Conservation (phyloP, 2,797 vertebrate species). For the Phalanger gymnotis region DNA sequence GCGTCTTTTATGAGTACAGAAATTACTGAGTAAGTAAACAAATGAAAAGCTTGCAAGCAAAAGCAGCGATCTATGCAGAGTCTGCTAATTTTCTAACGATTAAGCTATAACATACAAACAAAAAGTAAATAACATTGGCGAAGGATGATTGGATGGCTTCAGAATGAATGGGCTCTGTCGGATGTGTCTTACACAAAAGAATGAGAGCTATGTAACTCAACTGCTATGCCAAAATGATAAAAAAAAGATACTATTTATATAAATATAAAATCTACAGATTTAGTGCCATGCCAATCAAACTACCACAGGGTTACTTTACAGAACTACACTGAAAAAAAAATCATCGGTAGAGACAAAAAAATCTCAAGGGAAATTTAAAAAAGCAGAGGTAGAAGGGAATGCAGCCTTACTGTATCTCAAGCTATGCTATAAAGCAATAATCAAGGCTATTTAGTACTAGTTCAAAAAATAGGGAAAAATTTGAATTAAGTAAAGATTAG, state of each 20-base stretch:
- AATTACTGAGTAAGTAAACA: neutral
- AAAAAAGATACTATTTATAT: neutral
- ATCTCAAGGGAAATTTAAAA: neutral
- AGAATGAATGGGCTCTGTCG: neutral
- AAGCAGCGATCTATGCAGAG: neutral
- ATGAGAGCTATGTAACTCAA: neutral
- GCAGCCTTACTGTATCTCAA: neutral
- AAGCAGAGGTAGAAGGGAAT: neutral
- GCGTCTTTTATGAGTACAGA: neutral
- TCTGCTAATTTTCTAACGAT: neutral
- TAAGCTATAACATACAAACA: neutral
- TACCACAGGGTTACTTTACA: neutral
- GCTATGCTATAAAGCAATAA: neutral
- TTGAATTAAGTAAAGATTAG: neutral
- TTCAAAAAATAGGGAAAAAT: neutral
- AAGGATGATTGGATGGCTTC: neutral
- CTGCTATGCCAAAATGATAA: neutral
- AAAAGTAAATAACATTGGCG: neutral
- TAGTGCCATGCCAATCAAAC: neutral
- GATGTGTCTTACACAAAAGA: neutral
- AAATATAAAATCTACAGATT: neutral
- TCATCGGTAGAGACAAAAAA: neutral
- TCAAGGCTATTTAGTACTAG: neutral
- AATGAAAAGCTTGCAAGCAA: neutral
- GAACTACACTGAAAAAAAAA: neutral